phyloP scores from a whole-genome alignment of 2,888 invertebrate species.

The Thereva unica region DNA sequence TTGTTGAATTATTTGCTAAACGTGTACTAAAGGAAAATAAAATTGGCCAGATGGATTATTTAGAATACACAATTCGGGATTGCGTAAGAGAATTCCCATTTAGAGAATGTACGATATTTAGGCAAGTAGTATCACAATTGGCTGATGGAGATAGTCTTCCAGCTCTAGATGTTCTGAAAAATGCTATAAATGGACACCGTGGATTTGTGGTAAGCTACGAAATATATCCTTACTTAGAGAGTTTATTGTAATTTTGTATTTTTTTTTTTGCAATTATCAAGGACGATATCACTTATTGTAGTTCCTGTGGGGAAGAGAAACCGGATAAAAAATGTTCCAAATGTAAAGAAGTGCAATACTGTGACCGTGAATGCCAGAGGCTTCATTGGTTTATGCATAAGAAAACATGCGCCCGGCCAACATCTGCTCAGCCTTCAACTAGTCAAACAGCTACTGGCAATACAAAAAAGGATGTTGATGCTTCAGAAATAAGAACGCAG shows the following conservation, averaged over 20 bases:
- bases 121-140: slow-evolving; percentile 76
- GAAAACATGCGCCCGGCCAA: slow-evolving; percentile 75
- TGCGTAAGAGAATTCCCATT: slow-evolving; percentile 88
- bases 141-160: slow-evolving; percentile 72
- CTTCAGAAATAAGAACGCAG: slow-evolving; percentile 61
- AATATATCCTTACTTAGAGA: not conserved
- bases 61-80: slow-evolving; percentile 79
- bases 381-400: slow-evolving; percentile 92
- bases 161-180: slow-evolving; percentile 72
- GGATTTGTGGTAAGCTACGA: slow-evolving; percentile 65
- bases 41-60: slow-evolving; percentile 68
- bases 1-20: slow-evolving; percentile 74
- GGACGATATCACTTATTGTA: slow-evolving; percentile 71
- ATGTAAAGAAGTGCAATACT: slow-evolving; percentile 92
- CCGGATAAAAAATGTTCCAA: slow-evolving; percentile 92
- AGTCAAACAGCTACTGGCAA: slow-evolving; percentile 42
- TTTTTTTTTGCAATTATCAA: slow-evolving; percentile 50
- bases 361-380: slow-evolving; percentile 91
- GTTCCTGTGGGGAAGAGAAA: slow-evolving; percentile 85
- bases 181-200: slow-evolving; percentile 86
- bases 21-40: slow-evolving; percentile 77
- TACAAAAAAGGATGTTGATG: slow-evolving; percentile 53
- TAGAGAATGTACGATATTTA: slow-evolving; percentile 85
- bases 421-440: slow-evolving; percentile 54
- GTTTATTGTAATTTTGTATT: not conserved